These are phyloP conservation scores for Oplegnathus fasciatus DNA, from an alignment of 2,113 vertebrate genomes.

Conservation along the genomic window DNA sequence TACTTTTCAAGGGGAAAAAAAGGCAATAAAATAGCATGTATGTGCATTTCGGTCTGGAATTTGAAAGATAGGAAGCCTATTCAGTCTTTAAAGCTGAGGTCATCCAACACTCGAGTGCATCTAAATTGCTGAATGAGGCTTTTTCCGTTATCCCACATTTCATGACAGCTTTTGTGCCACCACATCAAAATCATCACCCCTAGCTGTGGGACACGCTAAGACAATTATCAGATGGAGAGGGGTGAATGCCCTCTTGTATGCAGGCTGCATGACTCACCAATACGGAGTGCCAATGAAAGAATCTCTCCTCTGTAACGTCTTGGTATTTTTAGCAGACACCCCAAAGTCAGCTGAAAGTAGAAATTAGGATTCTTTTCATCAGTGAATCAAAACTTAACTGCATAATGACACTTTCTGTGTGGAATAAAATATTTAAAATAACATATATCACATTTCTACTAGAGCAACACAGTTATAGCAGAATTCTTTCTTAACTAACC, in stretches of 20 bases:
- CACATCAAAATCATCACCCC: neutral
- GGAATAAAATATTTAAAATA: neutral
- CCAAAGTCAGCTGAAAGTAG: conserved; percentile 96
- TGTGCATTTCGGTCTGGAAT: neutral
- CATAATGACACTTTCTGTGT: neutral
- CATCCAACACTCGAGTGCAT: conserved; percentile 5
- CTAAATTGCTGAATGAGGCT: conserved; percentile 11
- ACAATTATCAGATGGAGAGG: conserved; percentile 32
- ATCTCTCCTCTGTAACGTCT: conserved; percentile 97
- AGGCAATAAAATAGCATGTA: neutral
- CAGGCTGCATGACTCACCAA: conserved; percentile 90
- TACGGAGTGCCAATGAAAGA: conserved; percentile 99
- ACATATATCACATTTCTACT: neutral
- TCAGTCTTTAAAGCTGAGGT: conserved; percentile 8
- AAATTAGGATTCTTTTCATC: conserved; percentile 65
- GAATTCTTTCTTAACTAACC: neutral
- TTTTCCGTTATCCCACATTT: conserved; percentile 14
- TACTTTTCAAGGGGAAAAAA: neutral
- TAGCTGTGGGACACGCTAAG: neutral
- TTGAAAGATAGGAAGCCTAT: conserved; percentile 1
- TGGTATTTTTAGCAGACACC: conserved; percentile 98
- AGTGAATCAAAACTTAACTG: conserved; percentile 36
- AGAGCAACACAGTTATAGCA: neutral
- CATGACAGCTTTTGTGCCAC: conserved; percentile 16
- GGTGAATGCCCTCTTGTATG: conserved; percentile 34